Conservation (phyloP, 2,888 invertebrate genomes). For the Tinea trinotella region DNA sequence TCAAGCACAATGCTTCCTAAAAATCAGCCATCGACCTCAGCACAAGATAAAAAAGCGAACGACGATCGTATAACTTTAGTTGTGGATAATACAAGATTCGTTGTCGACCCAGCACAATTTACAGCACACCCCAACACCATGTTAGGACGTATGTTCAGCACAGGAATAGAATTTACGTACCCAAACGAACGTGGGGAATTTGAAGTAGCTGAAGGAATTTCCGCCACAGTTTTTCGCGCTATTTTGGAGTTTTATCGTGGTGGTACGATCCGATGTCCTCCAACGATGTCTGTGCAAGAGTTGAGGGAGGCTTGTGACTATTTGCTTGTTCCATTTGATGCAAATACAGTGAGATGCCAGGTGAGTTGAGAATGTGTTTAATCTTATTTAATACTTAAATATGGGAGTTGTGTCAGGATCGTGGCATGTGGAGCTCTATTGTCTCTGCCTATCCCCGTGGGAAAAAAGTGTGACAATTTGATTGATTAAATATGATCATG, state of each 20-base stretch:
- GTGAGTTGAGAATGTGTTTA: no score
- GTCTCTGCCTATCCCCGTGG: no score
- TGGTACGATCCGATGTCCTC: slow-evolving; percentile 94
- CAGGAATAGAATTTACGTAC: slow-evolving; percentile 89
- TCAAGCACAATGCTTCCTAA: slow-evolving; percentile 47
- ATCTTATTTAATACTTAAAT: no score
- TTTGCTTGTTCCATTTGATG: slow-evolving; percentile 96
- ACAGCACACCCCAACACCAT: slow-evolving; percentile 98
- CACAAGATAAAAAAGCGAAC: slow-evolving; percentile 43
- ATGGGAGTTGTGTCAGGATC: no score
- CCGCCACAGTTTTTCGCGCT: slow-evolving; percentile 94
- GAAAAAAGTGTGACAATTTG: no score
- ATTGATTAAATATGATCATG: no score
- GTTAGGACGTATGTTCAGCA: slow-evolving; percentile 99
- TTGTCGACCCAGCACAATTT: slow-evolving; percentile 93
- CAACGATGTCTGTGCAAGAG: slow-evolving; percentile 96
- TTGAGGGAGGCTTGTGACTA: slow-evolving; percentile 99
- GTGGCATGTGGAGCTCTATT: no score
- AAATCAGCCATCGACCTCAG: slow-evolving; percentile 52
- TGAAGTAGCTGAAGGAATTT: slow-evolving; percentile 97
- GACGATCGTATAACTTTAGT: slow-evolving; percentile 91
- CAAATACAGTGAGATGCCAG: slow-evolving; percentile 91
- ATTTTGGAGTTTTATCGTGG: slow-evolving; percentile 96
- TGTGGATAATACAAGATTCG: slow-evolving; percentile 96
- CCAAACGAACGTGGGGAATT: slow-evolving; percentile 97